These are phyloP conservation scores for Propithecus perrieri DNA, from an alignment of 2,797 vertebrate species.

Conservation along the genomic window DNA sequence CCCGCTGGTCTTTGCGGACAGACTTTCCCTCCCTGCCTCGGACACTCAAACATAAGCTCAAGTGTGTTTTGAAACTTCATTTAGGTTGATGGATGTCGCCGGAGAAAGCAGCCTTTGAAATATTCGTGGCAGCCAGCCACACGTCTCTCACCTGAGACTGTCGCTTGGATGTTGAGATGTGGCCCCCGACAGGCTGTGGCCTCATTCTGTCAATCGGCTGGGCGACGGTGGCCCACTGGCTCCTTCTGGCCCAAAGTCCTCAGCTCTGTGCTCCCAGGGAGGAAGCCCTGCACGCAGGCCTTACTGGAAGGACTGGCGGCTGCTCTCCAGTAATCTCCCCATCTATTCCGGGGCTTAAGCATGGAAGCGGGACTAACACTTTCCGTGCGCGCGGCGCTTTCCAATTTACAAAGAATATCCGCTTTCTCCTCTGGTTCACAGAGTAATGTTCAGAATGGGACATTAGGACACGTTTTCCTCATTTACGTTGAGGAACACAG, in stretches of 20 bases:
- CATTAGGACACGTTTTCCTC: background rate
- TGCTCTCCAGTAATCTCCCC: background rate
- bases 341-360: background rate
- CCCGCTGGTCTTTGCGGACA: background rate
- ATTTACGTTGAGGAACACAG: background rate
- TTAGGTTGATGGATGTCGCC: conserved; percentile 64
- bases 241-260: background rate
- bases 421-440: background rate
- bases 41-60: background rate
- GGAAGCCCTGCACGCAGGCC: conserved; percentile 12
- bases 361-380: background rate
- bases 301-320: background rate
- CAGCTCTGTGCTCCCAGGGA: background rate
- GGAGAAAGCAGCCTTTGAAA: conserved; percentile 76
- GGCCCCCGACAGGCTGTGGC: conserved; percentile 76
- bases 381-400: background rate
- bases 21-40: conserved; percentile 6
- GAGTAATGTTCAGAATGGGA: background rate
- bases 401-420: background rate
- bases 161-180: conserved; percentile 62
- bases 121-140: conserved; percentile 61
- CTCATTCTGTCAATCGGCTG: conserved; percentile 80
- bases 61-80: conserved; percentile 47
- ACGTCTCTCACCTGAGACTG: conserved; percentile 66
- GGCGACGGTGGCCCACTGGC: conserved; percentile 62